phyloP scores from a whole-genome alignment of 2,888 invertebrate species.

The Stenolophus ochropezus region DNA sequence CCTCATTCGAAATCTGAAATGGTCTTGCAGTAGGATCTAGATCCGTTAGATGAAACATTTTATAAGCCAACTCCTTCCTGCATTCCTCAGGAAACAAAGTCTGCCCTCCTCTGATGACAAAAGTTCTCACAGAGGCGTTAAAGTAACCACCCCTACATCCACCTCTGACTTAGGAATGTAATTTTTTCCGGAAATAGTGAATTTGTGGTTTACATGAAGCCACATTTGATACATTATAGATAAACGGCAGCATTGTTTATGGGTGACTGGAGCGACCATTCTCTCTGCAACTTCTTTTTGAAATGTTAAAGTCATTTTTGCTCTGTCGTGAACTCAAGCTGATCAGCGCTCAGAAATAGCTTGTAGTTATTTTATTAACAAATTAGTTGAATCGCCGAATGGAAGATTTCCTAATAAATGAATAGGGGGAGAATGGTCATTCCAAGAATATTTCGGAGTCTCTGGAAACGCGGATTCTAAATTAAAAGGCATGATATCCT shows the following conservation, averaged over 20 bases:
- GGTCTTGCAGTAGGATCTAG: constrained; percentile 82
- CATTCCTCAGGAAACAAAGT: constrained; percentile 85
- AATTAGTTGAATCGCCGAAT: constrained; percentile 94
- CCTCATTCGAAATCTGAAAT: constrained; percentile 84
- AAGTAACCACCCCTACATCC: constrained; percentile 95
- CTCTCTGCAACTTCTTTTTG: constrained; percentile 98
- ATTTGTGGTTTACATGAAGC: constrained; percentile 88
- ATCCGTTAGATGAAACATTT: constrained; percentile 83
- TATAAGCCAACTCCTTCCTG: constrained; percentile 77
- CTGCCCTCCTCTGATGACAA: constrained; percentile 79
- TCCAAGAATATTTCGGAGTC: constrained; percentile 78
- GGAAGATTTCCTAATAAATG: constrained; percentile 95
- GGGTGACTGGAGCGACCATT: constrained; percentile 84
- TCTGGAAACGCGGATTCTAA: constrained; percentile 81
- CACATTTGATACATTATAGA: constrained; percentile 97
- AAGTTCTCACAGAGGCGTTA: constrained; percentile 87
- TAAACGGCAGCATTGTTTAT: constrained; percentile 86
- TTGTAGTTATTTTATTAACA: constrained; percentile 91
- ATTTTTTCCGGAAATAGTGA: constrained; percentile 90
- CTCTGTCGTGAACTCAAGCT: constrained; percentile 88
- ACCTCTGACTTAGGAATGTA: constrained; percentile 97
- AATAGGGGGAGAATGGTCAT: constrained; percentile 79
- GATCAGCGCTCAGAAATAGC: constrained; percentile 84
- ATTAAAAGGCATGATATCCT: constrained; percentile 86
- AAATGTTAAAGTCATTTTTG: constrained; percentile 94